A percentile compares a stretch with the other conserved stretches of the same genome.
These are phyloP conservation scores for Gari tellinella DNA, from an alignment of 2,888 invertebrate genomes.

Conservation along the genomic window DNA sequence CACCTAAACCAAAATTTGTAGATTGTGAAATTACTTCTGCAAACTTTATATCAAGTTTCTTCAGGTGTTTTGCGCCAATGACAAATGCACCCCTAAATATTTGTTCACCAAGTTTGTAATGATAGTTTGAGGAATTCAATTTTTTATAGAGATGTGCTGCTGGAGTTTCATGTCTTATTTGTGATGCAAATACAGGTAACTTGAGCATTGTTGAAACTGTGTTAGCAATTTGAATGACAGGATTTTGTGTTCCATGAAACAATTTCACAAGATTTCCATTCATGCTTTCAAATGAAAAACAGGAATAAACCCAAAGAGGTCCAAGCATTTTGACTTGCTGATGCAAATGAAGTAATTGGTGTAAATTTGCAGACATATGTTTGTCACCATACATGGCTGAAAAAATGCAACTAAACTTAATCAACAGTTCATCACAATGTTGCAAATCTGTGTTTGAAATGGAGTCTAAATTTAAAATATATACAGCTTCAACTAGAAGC, in stretches of 20 bases:
- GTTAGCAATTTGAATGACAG: constrained; percentile 43
- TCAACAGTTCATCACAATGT: constrained; percentile 34
- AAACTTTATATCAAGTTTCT: constrained; percentile 9
- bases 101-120: constrained; percentile 15
- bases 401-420: constrained; percentile 37
- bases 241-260: constrained; percentile 46
- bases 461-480: constrained; percentile 35
- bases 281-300: constrained; percentile 54
- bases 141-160: constrained; percentile 16
- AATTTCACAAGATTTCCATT: constrained; percentile 43
- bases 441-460: constrained; percentile 25
- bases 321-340: constrained; percentile 38
- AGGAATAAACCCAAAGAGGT: constrained; percentile 50
- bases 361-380: constrained; percentile 50
- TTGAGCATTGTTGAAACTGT: constrained; percentile 38
- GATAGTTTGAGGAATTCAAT: constrained; percentile 15
- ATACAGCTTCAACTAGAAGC: constrained; percentile 43
- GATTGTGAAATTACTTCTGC: background rate
- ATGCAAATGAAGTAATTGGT: constrained; percentile 43
- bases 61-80: constrained; percentile 5
- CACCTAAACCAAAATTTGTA: constrained; percentile 10
- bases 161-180: constrained; percentile 8
- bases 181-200: constrained; percentile 16
- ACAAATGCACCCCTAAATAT: constrained; percentile 22
- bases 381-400: constrained; percentile 41